These are phyloP conservation scores for Tineola bisselliella DNA, from an alignment of 2,888 invertebrate genomes.

Conservation along the genomic window DNA sequence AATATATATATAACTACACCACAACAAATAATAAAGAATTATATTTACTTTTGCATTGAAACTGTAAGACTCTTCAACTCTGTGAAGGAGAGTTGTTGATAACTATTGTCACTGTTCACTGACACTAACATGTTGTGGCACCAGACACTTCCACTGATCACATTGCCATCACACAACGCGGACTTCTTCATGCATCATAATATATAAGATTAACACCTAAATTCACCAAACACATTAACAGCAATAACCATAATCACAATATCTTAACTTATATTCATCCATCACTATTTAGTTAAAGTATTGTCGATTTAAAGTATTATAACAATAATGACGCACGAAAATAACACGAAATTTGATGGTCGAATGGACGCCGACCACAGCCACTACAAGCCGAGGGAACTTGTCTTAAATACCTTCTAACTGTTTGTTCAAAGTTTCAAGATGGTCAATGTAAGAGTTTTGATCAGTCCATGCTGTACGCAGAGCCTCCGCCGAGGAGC, in stretches of 20 bases:
- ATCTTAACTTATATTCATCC: constrained; percentile 39
- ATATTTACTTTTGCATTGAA: constrained; percentile 39
- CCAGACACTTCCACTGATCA: constrained; percentile 44
- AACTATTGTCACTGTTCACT: constrained; percentile 32
- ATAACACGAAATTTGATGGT: constrained; percentile 30
- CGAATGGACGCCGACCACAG: constrained; percentile 43
- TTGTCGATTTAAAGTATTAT: constrained; percentile 53
- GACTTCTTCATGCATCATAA: constrained; percentile 36
- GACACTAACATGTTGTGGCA: constrained; percentile 30
- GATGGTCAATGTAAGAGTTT: constrained; percentile 78
- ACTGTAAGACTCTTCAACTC: constrained; percentile 26
- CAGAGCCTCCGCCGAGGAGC: constrained; percentile 72
- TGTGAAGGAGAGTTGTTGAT: neutral
- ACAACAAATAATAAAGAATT: constrained; percentile 42
- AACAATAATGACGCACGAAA: constrained; percentile 42
- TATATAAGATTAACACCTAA: constrained; percentile 39
- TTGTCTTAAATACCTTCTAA: constrained; percentile 79
- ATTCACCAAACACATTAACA: constrained; percentile 20
- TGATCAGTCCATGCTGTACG: constrained; percentile 77
- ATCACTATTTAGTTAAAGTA: constrained; percentile 67
- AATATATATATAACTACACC: neutral
- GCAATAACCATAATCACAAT: constrained; percentile 40
- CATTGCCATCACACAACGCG: constrained; percentile 49
- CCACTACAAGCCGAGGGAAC: constrained; percentile 59
- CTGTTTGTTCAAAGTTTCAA: constrained; percentile 78